Conservation (phyloP, 2,797 vertebrate genomes). For the Basileuterus tristriatus region DNA sequence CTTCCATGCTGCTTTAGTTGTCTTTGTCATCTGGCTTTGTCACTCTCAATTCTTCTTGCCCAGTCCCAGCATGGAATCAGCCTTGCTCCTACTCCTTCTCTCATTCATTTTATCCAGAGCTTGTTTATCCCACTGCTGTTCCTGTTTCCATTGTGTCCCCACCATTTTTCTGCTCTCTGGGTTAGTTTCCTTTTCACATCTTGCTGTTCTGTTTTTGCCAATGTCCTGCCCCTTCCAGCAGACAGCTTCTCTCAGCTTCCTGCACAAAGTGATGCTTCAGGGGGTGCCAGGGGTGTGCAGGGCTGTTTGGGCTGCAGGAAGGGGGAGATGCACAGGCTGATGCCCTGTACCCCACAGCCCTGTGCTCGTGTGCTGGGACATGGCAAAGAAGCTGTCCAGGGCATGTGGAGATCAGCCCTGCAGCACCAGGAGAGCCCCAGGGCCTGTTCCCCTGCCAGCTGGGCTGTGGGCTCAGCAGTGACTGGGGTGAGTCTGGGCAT, state of each 20-base stretch:
- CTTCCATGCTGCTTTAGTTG: background rate
- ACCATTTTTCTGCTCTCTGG: background rate
- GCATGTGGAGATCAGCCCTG: background rate
- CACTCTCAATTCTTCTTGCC: background rate
- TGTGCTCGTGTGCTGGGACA: background rate
- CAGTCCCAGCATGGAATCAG: background rate
- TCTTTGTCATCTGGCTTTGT: background rate
- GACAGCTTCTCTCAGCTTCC: background rate
- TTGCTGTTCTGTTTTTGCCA: background rate
- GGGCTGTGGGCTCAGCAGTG: background rate
- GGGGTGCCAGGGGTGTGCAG: background rate
- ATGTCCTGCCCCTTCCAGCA: background rate
- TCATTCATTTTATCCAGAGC: background rate
- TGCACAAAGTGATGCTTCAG: fast-evolving
- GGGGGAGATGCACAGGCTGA: background rate
- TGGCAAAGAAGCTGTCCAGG: background rate
- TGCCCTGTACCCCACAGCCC: background rate
- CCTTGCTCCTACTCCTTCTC: background rate
- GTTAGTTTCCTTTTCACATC: background rate
- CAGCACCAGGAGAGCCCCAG: background rate
- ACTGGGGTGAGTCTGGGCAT: background rate
- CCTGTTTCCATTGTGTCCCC: background rate
- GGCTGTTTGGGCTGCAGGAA: background rate
- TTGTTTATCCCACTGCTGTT: background rate
- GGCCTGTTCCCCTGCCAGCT: background rate